These are phyloP conservation scores for Patella pellucida DNA, from an alignment of 2,888 invertebrate genomes.

Conservation along the genomic window DNA sequence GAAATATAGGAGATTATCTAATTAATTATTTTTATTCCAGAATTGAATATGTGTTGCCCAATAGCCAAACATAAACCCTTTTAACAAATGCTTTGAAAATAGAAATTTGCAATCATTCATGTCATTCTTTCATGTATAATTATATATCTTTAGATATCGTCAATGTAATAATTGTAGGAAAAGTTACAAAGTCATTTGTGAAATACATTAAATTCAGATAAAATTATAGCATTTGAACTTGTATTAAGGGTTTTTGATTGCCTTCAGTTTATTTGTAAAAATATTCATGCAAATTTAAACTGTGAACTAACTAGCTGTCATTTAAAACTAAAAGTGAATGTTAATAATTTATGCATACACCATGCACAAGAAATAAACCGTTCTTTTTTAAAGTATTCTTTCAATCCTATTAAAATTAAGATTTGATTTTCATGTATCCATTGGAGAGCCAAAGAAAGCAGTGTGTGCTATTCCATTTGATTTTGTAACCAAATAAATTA, in stretches of 20 bases:
- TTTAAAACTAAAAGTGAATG: background rate
- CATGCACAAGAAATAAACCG: slow-evolving; percentile 1
- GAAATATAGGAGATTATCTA: too few species aligned
- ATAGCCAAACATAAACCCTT: too few species aligned
- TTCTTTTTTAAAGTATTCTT: too few species aligned
- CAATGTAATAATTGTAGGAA: too few species aligned
- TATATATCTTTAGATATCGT: background rate
- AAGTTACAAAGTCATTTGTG: background rate
- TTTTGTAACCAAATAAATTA: too few species aligned
- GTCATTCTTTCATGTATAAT: background rate
- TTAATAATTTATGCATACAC: slow-evolving; percentile 1
- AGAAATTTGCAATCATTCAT: slow-evolving; percentile 8
- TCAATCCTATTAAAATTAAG: too few species aligned
- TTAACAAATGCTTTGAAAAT: background rate
- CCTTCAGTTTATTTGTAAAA: slow-evolving; percentile 12
- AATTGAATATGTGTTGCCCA: too few species aligned
- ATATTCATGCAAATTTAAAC: slow-evolving; percentile 1
- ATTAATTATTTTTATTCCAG: too few species aligned
- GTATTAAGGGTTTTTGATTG: slow-evolving; percentile 19
- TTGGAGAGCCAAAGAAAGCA: too few species aligned
- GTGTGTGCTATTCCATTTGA: too few species aligned
- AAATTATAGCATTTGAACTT: slow-evolving; percentile 14
- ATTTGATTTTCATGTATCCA: too few species aligned
- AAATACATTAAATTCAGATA: slow-evolving; percentile 12
- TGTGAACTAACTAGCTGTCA: background rate